These are phyloP conservation scores for Acridotheres tristis DNA, from an alignment of 2,797 vertebrate species.

Conservation along the genomic window DNA sequence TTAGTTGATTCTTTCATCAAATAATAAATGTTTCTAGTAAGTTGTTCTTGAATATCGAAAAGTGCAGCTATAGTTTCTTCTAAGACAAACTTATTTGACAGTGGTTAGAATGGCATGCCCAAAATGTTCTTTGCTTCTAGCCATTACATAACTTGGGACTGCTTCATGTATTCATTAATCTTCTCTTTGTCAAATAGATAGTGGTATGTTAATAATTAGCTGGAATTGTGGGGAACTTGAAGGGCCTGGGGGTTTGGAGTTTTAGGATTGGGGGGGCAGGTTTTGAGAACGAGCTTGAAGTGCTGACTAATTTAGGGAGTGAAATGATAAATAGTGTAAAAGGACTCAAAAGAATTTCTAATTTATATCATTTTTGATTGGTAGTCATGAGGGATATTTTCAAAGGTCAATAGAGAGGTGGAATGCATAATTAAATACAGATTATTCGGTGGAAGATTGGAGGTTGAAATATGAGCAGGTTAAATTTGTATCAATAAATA, in stretches of 20 bases:
- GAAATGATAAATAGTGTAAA: slow-evolving; percentile 28
- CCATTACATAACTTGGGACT: not conserved
- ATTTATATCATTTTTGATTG: slow-evolving; percentile 54
- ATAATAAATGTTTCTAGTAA: not conserved
- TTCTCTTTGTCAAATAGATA: not conserved
- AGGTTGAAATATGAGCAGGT: slow-evolving; percentile 62
- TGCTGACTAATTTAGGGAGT: slow-evolving; percentile 4
- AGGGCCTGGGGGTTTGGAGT: not conserved
- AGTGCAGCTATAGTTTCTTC: not conserved
- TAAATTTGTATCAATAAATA: slow-evolving; percentile 70
- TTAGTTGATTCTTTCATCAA: not conserved
- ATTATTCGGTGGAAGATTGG: slow-evolving; percentile 47
- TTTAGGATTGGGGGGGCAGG: not conserved
- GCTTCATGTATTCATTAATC: not conserved
- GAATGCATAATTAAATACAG: slow-evolving; percentile 68
- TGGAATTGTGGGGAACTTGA: not conserved
- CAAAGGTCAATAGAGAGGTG: slow-evolving; percentile 67
- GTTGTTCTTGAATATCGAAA: not conserved
- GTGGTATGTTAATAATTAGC: not conserved
- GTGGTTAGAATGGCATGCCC: not conserved
- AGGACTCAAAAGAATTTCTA: slow-evolving; percentile 37
- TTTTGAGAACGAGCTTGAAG: not conserved
- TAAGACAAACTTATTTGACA: not conserved
- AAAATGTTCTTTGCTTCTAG: not conserved
- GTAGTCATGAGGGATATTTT: slow-evolving; percentile 55